A percentile compares a stretch with the other conserved stretches of the same genome.
Conservation (phyloP, 1,140 invertebrate species). For the Drosophila parabipectinata region DNA sequence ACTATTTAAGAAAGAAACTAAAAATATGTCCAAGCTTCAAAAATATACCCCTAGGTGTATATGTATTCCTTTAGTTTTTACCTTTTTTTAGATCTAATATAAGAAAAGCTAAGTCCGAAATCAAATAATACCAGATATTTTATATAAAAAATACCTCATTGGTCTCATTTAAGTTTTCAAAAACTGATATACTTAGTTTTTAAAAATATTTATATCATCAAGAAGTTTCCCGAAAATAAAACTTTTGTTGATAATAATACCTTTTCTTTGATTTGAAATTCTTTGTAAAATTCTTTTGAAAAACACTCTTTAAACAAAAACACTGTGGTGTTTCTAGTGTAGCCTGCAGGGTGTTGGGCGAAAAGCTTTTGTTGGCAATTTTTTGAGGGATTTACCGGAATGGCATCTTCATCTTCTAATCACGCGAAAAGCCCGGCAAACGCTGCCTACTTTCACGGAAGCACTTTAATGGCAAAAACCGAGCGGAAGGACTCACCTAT, state of each 20-base stretch:
- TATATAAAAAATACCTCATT: no score
- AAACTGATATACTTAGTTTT: background rate
- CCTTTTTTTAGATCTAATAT: no score
- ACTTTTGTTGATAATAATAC: no score
- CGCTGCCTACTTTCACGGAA: slow-evolving; percentile 33
- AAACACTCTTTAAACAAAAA: background rate
- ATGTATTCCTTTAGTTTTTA: no score
- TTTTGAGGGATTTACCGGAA: slow-evolving; percentile 47
- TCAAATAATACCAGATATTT: no score
- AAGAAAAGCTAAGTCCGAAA: no score
- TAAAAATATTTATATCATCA: background rate
- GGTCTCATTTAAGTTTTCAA: background rate
- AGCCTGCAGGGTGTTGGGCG: background rate
- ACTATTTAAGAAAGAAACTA: no score
- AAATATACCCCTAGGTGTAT: no score
- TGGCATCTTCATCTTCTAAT: slow-evolving; percentile 52
- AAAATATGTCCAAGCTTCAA: no score
- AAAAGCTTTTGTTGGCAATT: slow-evolving; percentile 45
- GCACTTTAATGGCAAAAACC: slow-evolving; percentile 18
- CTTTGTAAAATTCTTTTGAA: background rate
- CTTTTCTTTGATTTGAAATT: background rate
- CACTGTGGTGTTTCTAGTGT: slow-evolving; percentile 9
- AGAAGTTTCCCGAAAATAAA: background rate
- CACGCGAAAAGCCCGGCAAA: slow-evolving; percentile 42
- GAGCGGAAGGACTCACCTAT: slow-evolving; percentile 85